Percentiles rank a stretch among this genome's conserved stretches.
phyloP scores from a whole-genome alignment of 2,113 vertebrate species.

The Calonectris borealis region DNA sequence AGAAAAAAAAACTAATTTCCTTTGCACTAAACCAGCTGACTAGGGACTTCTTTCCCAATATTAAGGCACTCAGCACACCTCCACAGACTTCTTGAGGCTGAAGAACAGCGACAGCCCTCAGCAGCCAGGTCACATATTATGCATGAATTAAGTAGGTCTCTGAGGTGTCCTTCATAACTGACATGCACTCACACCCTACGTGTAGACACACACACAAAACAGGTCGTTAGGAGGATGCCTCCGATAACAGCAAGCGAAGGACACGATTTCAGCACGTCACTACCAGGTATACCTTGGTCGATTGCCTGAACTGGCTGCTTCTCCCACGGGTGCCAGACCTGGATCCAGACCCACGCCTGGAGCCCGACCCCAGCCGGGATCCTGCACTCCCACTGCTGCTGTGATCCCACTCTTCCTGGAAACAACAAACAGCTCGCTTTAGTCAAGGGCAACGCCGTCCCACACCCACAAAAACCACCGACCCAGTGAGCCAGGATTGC shows the following conservation, averaged over 20 bases:
- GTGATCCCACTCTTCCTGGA: constrained; percentile 85
- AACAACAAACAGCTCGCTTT: constrained; percentile 34
- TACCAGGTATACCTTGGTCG: constrained; percentile 70
- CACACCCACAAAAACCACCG: neutral
- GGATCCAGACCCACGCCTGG: constrained; percentile 78
- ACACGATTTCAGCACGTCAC: neutral
- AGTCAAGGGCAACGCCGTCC: neutral
- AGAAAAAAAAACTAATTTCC: neutral
- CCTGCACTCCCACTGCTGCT: constrained; percentile 84
- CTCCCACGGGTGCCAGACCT: constrained; percentile 78
- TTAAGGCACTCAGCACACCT: neutral
- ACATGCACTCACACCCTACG: neutral
- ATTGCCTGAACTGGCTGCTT: constrained; percentile 79
- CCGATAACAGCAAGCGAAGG: neutral
- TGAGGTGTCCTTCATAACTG: neutral
- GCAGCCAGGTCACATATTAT: neutral
- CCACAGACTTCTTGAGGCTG: neutral
- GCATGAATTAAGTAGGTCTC: neutral
- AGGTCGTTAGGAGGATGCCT: fast-evolving
- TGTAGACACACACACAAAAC: neutral
- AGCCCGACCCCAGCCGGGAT: constrained; percentile 76
- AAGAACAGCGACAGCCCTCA: neutral
- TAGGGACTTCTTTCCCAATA: neutral
- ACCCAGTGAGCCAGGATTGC: neutral
- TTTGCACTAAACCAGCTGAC: neutral